Evolutionary conservation across 2,888 invertebrate species (phyloP).

Genomic region (Caenorhabditis sp.): DNA sequence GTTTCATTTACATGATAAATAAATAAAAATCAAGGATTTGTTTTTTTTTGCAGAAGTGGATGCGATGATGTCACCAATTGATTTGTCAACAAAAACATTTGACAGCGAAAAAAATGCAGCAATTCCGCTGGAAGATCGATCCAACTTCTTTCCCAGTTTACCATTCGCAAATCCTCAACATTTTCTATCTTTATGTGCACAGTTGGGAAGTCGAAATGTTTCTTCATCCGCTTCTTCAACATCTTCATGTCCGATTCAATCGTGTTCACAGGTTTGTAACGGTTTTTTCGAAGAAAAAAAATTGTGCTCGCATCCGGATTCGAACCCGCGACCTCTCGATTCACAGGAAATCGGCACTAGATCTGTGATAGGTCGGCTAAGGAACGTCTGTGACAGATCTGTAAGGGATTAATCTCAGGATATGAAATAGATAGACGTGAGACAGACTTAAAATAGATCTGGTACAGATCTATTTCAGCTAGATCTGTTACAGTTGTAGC

Average conservation of each 20-base stretch:
- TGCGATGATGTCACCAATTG: conserved; percentile 46
- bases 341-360: too few species aligned
- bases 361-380: too few species aligned
- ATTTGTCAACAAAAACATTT: conserved; percentile 42
- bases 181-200: conserved; percentile 47
- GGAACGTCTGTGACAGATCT: too few species aligned
- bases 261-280: conserved; percentile 37
- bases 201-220: conserved; percentile 41
- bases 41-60: conserved; percentile 26
- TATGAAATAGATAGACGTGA: too few species aligned
- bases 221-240: conserved; percentile 33
- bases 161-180: conserved; percentile 36
- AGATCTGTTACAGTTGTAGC: too few species aligned
- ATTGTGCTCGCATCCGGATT: too few species aligned
- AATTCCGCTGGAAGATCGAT: conserved; percentile 28
- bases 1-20: conserved; percentile 2
- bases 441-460: too few species aligned
- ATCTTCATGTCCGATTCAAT: conserved; percentile 40
- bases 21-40: not conserved
- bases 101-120: conserved; percentile 18
- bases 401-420: too few species aligned
- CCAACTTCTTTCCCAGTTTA: conserved; percentile 9
- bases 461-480: too few species aligned
- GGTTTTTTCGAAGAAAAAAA: too few species aligned
- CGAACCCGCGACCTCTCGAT: too few species aligned